These are phyloP conservation scores for Alcis repandata DNA, from an alignment of 2,888 invertebrate species.

Conservation along the genomic window DNA sequence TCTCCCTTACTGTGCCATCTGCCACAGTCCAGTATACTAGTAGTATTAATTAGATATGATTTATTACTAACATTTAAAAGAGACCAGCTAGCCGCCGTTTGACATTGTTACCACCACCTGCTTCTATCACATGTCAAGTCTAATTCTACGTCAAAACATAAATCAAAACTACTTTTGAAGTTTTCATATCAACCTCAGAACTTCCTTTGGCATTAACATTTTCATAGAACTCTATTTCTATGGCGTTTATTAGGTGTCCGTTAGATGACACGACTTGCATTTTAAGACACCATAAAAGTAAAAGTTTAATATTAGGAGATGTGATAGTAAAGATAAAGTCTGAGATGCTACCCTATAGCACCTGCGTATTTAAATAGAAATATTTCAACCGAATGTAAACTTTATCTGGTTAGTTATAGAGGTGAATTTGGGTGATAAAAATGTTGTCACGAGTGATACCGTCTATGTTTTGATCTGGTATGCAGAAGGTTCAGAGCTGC, in stretches of 20 bases:
- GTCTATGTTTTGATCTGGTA: conserved; percentile 81
- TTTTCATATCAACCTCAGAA: conserved; percentile 29
- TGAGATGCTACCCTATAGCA: conserved; percentile 72
- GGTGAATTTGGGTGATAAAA: conserved; percentile 45
- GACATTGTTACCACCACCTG: conserved; percentile 24
- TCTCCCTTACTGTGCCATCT: too few relatives aligned
- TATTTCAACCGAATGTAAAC: conserved; percentile 42
- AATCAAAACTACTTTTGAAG: conserved; percentile 36
- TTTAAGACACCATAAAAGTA: conserved; percentile 82
- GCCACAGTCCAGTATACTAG: too few relatives aligned
- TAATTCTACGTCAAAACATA: conserved; percentile 25
- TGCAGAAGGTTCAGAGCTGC: conserved; percentile 75
- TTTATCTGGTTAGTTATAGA: conserved; percentile 38
- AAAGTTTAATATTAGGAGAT: conserved; percentile 83
- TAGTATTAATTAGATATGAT: too few relatives aligned
- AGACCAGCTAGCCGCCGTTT: not conserved
- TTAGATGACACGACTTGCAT: conserved; percentile 76
- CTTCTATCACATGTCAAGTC: conserved; percentile 24
- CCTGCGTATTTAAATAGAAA: conserved; percentile 72
- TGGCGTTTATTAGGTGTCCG: conserved; percentile 60
- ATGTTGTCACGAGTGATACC: conserved; percentile 65
- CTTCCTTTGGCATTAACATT: conserved; percentile 35
- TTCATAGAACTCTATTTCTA: conserved; percentile 36
- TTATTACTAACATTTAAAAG: not conserved
- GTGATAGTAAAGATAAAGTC: conserved; percentile 78